phyloP scores from a whole-genome alignment of 2,797 vertebrate genomes.

The Malacoraja senta region DNA sequence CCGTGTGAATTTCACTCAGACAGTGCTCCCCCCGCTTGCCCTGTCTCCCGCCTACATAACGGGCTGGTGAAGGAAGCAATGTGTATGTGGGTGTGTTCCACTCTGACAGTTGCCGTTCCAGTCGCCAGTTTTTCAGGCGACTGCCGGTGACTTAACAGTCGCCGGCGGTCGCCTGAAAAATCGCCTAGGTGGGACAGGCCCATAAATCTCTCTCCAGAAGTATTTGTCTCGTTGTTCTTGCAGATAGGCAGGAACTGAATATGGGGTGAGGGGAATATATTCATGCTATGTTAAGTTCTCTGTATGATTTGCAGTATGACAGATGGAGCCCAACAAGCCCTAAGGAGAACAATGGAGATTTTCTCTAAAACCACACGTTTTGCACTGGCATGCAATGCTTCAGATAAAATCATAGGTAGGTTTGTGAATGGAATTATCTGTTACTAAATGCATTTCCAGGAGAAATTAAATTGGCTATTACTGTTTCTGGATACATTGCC shows the following conservation, averaged over 20 bases:
- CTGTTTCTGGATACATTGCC: not conserved
- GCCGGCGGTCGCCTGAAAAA: too few relatives aligned
- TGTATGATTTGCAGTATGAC: conserved; percentile 73
- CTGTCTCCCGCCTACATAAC: too few relatives aligned
- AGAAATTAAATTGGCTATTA: not conserved
- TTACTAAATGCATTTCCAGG: not conserved
- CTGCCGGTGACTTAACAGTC: too few relatives aligned
- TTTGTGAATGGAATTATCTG: not conserved
- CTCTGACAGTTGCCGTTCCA: too few relatives aligned
- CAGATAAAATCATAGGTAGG: conserved; percentile 87
- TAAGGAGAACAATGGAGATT: conserved; percentile 96
- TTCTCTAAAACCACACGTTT: conserved; percentile 96
- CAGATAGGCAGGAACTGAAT: not conserved
- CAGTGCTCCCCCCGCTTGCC: too few relatives aligned
- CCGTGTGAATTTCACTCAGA: too few relatives aligned
- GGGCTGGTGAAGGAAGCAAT: too few relatives aligned
- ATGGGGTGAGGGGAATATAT: not conserved
- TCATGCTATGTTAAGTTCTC: not conserved
- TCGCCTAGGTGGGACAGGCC: too few relatives aligned
- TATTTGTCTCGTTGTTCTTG: not conserved
- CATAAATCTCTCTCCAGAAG: not conserved
- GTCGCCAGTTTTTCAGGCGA: too few relatives aligned
- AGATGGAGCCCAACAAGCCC: conserved; percentile 88
- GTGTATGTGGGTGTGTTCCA: too few relatives aligned
- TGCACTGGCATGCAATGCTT: conserved; percentile 89